Evolutionary conservation across 1,140 invertebrate genomes (phyloP), one percentile per base, ranked within the genome.

Genomic region (Pinna nobilis): DNA sequence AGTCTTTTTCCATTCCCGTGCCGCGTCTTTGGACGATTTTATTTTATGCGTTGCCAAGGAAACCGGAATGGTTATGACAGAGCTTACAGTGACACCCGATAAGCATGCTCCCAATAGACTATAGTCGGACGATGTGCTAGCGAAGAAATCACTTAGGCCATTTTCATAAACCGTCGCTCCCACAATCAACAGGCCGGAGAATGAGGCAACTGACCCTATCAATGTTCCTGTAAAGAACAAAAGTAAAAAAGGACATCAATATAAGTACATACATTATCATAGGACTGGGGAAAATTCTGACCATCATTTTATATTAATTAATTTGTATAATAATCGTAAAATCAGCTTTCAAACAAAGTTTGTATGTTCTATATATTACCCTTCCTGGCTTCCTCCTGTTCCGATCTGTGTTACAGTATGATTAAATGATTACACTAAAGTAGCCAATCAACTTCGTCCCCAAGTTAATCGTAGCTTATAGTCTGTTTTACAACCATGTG

Each of bases 1-100:
- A 0, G 86, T 87, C 67, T 84, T 85, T 51, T 86, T 81, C 88
- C 88, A 89, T 61, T 87, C 84, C 23, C 66, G 63, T 37, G 63
- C 64, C 61, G 55, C 55, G 47, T 74, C 71, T 2, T 57, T 66
- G 20, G 77, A 67, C 5, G 18, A 41, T 20, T 47, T 51, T 2
- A 74, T 74, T 33, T 50, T 59, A 20, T 70, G 60, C 1, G 78
- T 77, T 33, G 18, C 44, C 0, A 77, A 49, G 2, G 77, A 79
- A 15, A 79, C 70, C 15, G 44, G 18, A 1, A 79, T 50, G 25
- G 50, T 64, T 2, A 73, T 63, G 9, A 61, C 0, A 15, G 35
- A 20, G 59, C 73, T 76, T 0, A 73, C 41, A 18, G 59, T 7
- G 20, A 76, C 28, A 33, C 65, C 74, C 11, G 69, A 32, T 2